phyloP scores from a whole-genome alignment of 2,888 invertebrate species.

The Chirona hameri region DNA sequence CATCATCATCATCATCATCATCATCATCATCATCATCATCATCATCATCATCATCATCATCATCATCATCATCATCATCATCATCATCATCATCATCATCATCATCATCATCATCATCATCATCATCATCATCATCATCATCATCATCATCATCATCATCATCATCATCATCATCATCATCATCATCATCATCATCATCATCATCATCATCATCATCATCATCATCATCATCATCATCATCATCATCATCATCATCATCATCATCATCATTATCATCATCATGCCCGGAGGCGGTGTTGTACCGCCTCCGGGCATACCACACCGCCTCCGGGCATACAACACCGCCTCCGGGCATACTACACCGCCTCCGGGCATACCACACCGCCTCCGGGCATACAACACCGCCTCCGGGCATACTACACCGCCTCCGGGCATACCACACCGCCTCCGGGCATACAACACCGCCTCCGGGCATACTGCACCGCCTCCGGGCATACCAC shows the following conservation, averaged over 20 bases:
- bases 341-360: too few relatives aligned
- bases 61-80: slow-evolving; percentile 22
- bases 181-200: slow-evolving; percentile 22
- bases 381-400: too few relatives aligned
- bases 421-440: too few relatives aligned
- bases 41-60: slow-evolving; percentile 10
- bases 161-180: slow-evolving; percentile 22
- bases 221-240: neutral
- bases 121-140: slow-evolving; percentile 22
- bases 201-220: slow-evolving; percentile 10
- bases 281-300: too few relatives aligned
- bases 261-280: slow-evolving; percentile 22
- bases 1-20: neutral
- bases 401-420: too few relatives aligned
- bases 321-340: too few relatives aligned
- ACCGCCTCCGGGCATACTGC: too few relatives aligned
- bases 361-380: too few relatives aligned
- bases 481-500: too few relatives aligned
- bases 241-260: slow-evolving; percentile 22
- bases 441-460: too few relatives aligned
- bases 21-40: slow-evolving; percentile 22
- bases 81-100: slow-evolving; percentile 6
- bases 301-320: too few relatives aligned
- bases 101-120: slow-evolving; percentile 22
- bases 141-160: slow-evolving; percentile 22